Base-by-base conservation (phyloP, 2,888 invertebrate genomes). In the Stenchaetothrips biformis region DNA sequence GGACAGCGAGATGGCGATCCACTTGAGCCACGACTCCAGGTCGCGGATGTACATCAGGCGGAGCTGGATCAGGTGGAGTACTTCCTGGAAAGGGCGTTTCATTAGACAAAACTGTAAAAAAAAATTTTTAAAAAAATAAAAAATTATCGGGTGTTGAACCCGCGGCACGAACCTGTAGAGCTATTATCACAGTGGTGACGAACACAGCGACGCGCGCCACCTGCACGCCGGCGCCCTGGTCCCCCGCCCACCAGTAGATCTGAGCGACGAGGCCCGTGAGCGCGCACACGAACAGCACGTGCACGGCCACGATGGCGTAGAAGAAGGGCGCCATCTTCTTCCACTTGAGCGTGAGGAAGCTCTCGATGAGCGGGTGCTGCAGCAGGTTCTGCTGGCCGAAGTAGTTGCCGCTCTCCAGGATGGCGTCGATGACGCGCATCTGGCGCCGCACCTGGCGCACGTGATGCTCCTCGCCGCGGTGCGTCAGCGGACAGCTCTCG, bases 281-380 rank as follows among this genome's bases (percentile, higher is more conserved):
- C 0, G 89, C 88, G 7, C 86, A 82, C 0, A 90, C 88, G 83
- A 90, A 90, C 8, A 89, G 81, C 0, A 87, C 86, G 82, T 90
- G 90, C 9, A 89, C 84, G 8, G 87, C 85, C 81, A 90, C 87
- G 11, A 89, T 88, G 1, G 87, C 86, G 81, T 89, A 89, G 84
- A 90, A 90, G 84, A 90, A 89, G 59, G 88, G 88, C 74, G 89
- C 84, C 18, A 90, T 84, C 4, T 88, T 89, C 80, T 88, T 88
- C 90, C 90, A 91, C 85, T 90, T 90, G 2, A 90, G 84, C 82
- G 87, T 88, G 0, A 91, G 84, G 83, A 90, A 90, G 82, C 90
- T 90, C 84, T 90, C 90, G 2, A 90, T 86, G 77, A 90, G 85
- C 0, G 90, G 91, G 85, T 91, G 90, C 0, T 90, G 87, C 0